Base-by-base conservation (phyloP, 35 echinoderm and acorn worm species). In the Anneissia japonica region DNA sequence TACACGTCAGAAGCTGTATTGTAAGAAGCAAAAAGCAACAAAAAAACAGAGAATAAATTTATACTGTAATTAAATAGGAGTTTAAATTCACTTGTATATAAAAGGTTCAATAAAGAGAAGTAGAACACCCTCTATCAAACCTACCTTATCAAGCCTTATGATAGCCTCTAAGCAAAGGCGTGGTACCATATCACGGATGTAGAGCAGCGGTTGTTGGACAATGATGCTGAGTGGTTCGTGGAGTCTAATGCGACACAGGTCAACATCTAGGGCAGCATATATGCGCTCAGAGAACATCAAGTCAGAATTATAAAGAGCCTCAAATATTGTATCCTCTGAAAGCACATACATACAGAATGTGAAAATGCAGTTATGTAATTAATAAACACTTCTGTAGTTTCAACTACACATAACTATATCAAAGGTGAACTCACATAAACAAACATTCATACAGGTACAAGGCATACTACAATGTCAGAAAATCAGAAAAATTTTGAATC, bases 151-250 rank as follows among this genome's bases (percentile, higher is more conserved):
- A 30, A 98, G 81, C 87, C 91, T 98, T 46, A 93, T 88, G 72
- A 98, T 77, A 31, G 95, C 95, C 36, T 98, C 89, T 16, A 98
- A 83, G 76, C 95, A 94, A 0, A 86, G 95, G 32, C 75, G 83
- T 26, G 95, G 95, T 32, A 98, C 91, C 95, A 98, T 98, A 81
- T 98, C 95, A 75, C 95, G 87, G 43, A 93, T 86, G 73, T 98
- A 98, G 45, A 98, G 89, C 79, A 98, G 46, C 0, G 95, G 95
- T 64, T 98, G 95, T 83, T 91, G 81, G 19, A 98, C 82, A 19
- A 98, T 98, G 36, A 86, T 84, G 33, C 92, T 91, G 34, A 98
- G 77, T 16, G 95, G 95, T 77, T 98, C 91, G 79, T 98, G 95
- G 12, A 98, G 91, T 74, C 89, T 87, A 39, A 99, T 87, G 36